phyloP scores from a whole-genome alignment of 2,797 vertebrate species.

The Schizothorax lantsangensis region DNA sequence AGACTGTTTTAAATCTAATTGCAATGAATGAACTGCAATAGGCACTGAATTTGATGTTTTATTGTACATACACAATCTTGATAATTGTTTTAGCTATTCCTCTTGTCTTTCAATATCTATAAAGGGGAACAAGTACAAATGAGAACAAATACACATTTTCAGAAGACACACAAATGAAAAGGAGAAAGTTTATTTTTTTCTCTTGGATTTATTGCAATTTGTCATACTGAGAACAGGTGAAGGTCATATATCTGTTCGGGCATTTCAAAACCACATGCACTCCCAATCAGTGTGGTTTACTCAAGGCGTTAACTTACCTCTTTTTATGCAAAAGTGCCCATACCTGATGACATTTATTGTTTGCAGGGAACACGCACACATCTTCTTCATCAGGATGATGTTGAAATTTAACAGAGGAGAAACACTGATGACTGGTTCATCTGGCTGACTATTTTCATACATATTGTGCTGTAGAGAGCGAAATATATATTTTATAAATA shows the following conservation, averaged over 20 bases:
- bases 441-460: neutral
- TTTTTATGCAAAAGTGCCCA: neutral
- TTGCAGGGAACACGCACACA: neutral
- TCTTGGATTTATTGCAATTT: slow-evolving; percentile 1
- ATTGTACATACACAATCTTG: neutral
- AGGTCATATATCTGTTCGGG: neutral
- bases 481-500: neutral
- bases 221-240: neutral
- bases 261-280: neutral
- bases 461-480: neutral
- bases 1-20: neutral
- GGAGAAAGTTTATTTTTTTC: neutral
- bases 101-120: neutral
- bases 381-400: neutral
- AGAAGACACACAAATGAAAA: neutral
- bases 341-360: slow-evolving; percentile 14
- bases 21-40: neutral
- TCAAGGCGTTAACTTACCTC: slow-evolving; percentile 47
- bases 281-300: slow-evolving; percentile 31
- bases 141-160: neutral
- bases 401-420: neutral
- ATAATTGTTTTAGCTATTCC: neutral
- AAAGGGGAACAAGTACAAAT: neutral
- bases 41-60: neutral
- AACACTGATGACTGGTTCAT: neutral